phyloP scores from a whole-genome alignment of 2,888 invertebrate genomes.

The Matsumyia berberina region DNA sequence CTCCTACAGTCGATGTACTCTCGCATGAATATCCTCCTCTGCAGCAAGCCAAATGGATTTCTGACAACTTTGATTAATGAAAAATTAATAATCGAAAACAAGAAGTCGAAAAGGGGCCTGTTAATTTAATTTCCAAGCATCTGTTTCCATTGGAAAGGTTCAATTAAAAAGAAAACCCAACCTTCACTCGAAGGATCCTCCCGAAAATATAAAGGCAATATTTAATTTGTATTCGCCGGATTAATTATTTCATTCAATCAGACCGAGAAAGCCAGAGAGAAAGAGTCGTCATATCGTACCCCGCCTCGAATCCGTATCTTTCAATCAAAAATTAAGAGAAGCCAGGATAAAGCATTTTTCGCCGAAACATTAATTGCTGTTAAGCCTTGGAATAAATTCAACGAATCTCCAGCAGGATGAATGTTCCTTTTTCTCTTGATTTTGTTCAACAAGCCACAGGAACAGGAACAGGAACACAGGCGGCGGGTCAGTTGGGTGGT shows the following conservation, averaged over 20 bases:
- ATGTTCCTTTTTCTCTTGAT: neutral
- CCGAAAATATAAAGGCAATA: conserved; percentile 37
- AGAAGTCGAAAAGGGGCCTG: too few relatives aligned
- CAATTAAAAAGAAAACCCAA: neutral
- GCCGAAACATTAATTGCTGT: conserved; percentile 64
- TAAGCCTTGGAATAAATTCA: conserved; percentile 64
- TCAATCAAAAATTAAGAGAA: conserved; percentile 31
- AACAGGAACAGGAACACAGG: neutral
- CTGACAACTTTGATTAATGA: too few relatives aligned
- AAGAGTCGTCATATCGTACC: neutral
- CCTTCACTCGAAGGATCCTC: neutral
- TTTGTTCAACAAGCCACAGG: conserved; percentile 2
- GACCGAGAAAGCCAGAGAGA: neutral
- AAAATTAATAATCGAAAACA: too few relatives aligned
- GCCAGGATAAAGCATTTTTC: conserved; percentile 10
- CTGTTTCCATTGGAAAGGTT: neutral
- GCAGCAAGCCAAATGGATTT: too few relatives aligned
- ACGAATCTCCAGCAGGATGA: conserved; percentile 24
- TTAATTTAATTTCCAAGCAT: neutral
- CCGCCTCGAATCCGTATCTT: conserved; percentile 14
- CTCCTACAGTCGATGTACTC: too few relatives aligned
- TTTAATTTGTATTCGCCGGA: conserved; percentile 39
- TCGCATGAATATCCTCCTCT: too few relatives aligned
- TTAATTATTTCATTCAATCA: conserved; percentile 48
- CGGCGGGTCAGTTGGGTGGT: neutral